These are phyloP conservation scores for Pelagia noctiluca DNA, from an alignment of 30 jellyfish, hydroid and myxozoan genomes.

Conservation along the genomic window DNA sequence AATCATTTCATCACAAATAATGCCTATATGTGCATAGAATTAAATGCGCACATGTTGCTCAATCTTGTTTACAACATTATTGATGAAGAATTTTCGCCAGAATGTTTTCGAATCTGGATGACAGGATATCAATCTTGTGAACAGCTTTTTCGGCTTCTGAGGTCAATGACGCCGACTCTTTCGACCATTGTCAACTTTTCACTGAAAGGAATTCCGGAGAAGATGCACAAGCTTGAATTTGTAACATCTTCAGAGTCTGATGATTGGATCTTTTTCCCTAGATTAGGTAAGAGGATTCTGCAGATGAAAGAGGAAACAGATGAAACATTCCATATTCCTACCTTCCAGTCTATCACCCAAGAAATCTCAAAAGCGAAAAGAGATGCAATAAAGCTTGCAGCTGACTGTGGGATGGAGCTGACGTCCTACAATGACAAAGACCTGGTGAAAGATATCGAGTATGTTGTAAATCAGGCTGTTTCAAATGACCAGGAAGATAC, in stretches of 20 bases:
- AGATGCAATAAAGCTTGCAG: background rate
- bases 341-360: conserved; percentile 1
- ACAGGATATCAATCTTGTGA: conserved; percentile 53
- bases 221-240: conserved; percentile 36
- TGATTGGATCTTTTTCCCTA: conserved; percentile 28
- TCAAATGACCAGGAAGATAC: conserved; percentile 1
- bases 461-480: background rate
- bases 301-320: conserved; percentile 23
- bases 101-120: conserved; percentile 32
- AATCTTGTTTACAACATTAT: conserved; percentile 18
- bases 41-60: conserved; percentile 59
- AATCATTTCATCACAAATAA: conserved; percentile 49
- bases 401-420: background rate
- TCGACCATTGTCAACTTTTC: conserved; percentile 42
- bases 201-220: conserved; percentile 45
- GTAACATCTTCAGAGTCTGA: conserved; percentile 10
- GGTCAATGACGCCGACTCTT: conserved; percentile 44
- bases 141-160: conserved; percentile 39
- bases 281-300: conserved; percentile 25
- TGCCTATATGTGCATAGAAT: conserved; percentile 30
- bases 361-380: background rate
- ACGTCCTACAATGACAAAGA: conserved; percentile 10
- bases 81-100: conserved; percentile 27
- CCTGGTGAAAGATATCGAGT: background rate
- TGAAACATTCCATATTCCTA: conserved; percentile 18